Evolutionary conservation across 2,797 vertebrate genomes (phyloP).

Genomic region (Sebastes umbrosus): DNA sequence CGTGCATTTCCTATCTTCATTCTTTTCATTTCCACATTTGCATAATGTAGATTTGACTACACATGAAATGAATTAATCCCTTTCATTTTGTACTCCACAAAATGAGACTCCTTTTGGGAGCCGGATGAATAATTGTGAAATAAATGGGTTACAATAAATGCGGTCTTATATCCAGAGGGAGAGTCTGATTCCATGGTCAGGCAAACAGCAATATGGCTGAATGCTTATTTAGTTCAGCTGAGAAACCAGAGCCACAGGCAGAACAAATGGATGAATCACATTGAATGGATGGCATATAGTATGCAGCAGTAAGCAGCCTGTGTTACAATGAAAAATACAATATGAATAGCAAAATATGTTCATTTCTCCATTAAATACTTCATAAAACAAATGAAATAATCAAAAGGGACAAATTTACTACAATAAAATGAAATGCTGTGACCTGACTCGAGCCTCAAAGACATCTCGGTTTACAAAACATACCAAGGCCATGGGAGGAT

Average conservation of each 20-base stretch:
- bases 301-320: conserved; percentile 6
- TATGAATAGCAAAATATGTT: neutral
- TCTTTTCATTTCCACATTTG: conserved; percentile 31
- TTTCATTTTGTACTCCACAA: conserved; percentile 28
- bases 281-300: conserved; percentile 7
- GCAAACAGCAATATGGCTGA: conserved; percentile 79
- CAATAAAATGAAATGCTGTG: conserved; percentile 1
- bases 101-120: conserved; percentile 18
- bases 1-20: conserved; percentile 12
- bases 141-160: conserved; percentile 65
- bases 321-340: neutral
- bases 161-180: conserved; percentile 65
- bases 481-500: conserved; percentile 54
- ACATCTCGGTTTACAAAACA: conserved; percentile 60
- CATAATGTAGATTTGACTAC: conserved; percentile 1
- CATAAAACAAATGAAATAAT: neutral
- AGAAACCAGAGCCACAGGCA: conserved; percentile 28
- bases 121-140: conserved; percentile 45
- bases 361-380: neutral
- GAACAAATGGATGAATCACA: conserved; percentile 41
- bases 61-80: conserved; percentile 5
- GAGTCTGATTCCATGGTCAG: conserved; percentile 62
- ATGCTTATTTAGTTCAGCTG: conserved; percentile 79
- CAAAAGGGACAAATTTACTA: neutral
- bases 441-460: conserved; percentile 20